phyloP scores from a whole-genome alignment of 2,113 vertebrate genomes.

The Fregetta grallaria region DNA sequence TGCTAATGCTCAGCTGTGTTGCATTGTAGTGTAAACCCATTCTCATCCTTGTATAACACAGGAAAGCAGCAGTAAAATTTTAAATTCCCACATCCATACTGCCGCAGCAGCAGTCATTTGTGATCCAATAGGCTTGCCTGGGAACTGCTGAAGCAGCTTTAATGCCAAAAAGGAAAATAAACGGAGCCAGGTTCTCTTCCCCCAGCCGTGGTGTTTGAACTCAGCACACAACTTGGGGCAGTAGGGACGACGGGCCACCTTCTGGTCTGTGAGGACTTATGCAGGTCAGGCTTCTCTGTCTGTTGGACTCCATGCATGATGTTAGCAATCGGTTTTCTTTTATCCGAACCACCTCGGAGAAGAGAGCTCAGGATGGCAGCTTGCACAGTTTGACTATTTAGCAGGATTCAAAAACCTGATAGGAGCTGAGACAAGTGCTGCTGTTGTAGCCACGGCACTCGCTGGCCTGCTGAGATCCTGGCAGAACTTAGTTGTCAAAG shows the following conservation, averaged over 20 bases:
- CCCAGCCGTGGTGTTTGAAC: fast-evolving
- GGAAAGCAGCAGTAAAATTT: background rate
- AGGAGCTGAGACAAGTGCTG: background rate
- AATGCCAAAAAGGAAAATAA: background rate
- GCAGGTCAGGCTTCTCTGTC: background rate
- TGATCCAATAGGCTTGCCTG: background rate
- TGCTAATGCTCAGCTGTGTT: background rate
- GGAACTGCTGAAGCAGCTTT: background rate
- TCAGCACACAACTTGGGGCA: fast-evolving
- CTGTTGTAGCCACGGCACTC: background rate
- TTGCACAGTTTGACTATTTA: background rate
- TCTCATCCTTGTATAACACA: background rate
- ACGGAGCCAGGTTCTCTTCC: background rate
- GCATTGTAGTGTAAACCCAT: background rate
- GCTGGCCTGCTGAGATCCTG: background rate
- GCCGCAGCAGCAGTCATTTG: background rate
- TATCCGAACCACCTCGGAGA: background rate
- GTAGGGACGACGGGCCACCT: background rate
- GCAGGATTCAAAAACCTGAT: background rate
- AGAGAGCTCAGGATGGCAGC: background rate
- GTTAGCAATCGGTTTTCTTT: background rate
- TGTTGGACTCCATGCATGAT: background rate
- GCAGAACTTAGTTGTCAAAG: background rate
- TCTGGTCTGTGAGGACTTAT: background rate
- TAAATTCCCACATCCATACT: background rate